Base-by-base conservation (phyloP, 2,888 invertebrate genomes). In the Andrena minutula region DNA sequence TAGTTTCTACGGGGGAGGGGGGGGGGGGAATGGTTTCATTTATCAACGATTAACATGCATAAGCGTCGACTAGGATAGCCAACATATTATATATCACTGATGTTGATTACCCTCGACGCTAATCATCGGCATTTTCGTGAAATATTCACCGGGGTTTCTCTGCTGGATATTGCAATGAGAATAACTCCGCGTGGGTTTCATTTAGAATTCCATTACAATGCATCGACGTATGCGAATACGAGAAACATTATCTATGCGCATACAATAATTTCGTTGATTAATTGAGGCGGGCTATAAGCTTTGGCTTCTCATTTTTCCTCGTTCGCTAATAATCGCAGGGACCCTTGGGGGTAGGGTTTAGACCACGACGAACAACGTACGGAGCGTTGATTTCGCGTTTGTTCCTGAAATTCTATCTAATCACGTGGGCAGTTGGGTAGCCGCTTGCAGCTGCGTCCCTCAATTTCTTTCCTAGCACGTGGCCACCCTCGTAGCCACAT, bases 131-230 rank as follows among this genome's bases (percentile, higher is more conserved):
- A 28, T 60, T 75, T 60, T 49, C 75, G 28, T 49, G 65, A 65
- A 60, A 74, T 51, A 77, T 75, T 65, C 65, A 64, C 49, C 35
- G 35, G 3, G 10, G 1, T 20, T 10, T 23, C 20, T 47, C 10
- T 20, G 26, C 10, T 8, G 8, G 23, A 76, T 49, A 64, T 69
- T 26, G 23, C 49, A 32, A 58, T 32, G 68, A 23, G 28, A 72
- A 61, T 41, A 53, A 64, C 28, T 49, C 4, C 4, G 32, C n/a
- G 4, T 47, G 61, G 10, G 47, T 49, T 23, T 68, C 68, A 63
- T 72, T 69, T 63, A 64, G 49, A 80, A 72, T 64, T 80, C 41
- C 56, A 68, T 78, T 72, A 26, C 32, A 32, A 58, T 16, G 28
- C 32, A 69, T 49, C 56, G 28, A 49, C 30, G 32, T n/a, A n/a